Evolutionary conservation across 2,888 invertebrate genomes (phyloP).

Genomic region (Brachyptera putata): DNA sequence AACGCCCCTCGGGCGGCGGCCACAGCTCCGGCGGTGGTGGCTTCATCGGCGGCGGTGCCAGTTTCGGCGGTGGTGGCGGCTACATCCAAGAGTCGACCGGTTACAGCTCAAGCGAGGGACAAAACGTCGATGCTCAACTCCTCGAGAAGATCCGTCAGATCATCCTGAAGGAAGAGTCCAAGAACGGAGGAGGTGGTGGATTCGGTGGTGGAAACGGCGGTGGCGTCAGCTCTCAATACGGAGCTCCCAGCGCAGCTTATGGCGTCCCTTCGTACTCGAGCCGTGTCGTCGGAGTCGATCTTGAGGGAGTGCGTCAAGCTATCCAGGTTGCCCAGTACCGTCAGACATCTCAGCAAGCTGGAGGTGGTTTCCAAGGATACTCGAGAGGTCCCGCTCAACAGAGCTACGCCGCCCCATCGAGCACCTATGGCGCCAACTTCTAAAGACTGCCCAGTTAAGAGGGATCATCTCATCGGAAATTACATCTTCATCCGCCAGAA

Average conservation of each 20-base stretch:
- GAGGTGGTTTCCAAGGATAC: constrained; percentile 43
- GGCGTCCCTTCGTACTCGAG: constrained; percentile 56
- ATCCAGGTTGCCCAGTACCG: constrained; percentile 84
- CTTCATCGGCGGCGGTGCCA: constrained; percentile 41
- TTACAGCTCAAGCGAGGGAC: constrained; percentile 77
- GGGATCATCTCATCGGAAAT: not conserved
- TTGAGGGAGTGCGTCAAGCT: constrained; percentile 80
- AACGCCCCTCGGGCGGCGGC: constrained; percentile 56
- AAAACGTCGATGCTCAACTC: constrained; percentile 72
- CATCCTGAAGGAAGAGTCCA: constrained; percentile 70
- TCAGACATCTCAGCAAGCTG: constrained; percentile 57
- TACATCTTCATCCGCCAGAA: not conserved
- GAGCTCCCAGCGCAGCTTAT: constrained; percentile 63
- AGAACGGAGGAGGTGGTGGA: constrained; percentile 48
- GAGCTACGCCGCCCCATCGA: constrained; percentile 47
- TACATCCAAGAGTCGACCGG: constrained; percentile 74
- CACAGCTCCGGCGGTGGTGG: constrained; percentile 45
- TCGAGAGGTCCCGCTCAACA: constrained; percentile 44
- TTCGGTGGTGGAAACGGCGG: constrained; percentile 48
- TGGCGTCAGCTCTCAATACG: constrained; percentile 61
- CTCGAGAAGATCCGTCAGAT: constrained; percentile 82
- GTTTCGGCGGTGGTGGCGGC: constrained; percentile 53
- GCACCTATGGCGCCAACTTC: constrained; percentile 45
- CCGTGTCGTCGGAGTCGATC: constrained; percentile 77
- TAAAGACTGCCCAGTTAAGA: constrained; percentile 18